These are phyloP conservation scores for Diloba caeruleocephala DNA, from an alignment of 2,888 invertebrate genomes.

Conservation along the genomic window DNA sequence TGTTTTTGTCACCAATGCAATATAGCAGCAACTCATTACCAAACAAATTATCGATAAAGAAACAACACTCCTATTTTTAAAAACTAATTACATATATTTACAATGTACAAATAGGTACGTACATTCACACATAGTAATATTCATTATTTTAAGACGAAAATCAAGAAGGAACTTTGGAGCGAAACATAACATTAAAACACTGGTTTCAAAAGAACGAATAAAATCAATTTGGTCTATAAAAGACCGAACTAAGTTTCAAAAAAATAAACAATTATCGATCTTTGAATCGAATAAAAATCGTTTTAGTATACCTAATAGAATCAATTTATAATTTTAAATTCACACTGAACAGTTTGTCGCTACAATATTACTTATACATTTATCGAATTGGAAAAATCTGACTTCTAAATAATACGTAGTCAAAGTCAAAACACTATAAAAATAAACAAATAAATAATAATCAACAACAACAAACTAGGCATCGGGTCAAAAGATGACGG, in stretches of 20 bases:
- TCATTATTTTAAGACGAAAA: constrained; percentile 58
- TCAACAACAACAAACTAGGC: constrained; percentile 63
- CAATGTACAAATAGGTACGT: constrained; percentile 48
- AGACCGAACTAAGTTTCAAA: constrained; percentile 12
- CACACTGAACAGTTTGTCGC: constrained; percentile 3
- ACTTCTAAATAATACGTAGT: constrained; percentile 37
- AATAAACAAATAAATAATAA: constrained; percentile 57
- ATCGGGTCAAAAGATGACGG: constrained; percentile 95
- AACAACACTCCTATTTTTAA: constrained; percentile 24
- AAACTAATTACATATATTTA: constrained; percentile 44
- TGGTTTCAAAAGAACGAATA: constrained; percentile 23
- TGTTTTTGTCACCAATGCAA: not conserved
- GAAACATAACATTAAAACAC: constrained; percentile 57
- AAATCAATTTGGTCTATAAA: constrained; percentile 21
- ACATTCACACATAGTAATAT: constrained; percentile 43
- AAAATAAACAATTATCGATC: constrained; percentile 7
- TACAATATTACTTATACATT: constrained; percentile 4
- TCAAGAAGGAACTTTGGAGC: constrained; percentile 79
- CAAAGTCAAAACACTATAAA: constrained; percentile 56
- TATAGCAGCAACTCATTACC: not conserved
- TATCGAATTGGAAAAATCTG: constrained; percentile 16
- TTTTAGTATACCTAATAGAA: constrained; percentile 30
- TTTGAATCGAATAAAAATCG: constrained; percentile 31
- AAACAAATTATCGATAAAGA: constrained; percentile 37
- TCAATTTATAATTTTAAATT: constrained; percentile 35